A percentile compares a stretch with the other conserved stretches of the same genome.
Evolutionary conservation across 2,113 vertebrate genomes (phyloP).

Genomic region (Capra hircus): DNA sequence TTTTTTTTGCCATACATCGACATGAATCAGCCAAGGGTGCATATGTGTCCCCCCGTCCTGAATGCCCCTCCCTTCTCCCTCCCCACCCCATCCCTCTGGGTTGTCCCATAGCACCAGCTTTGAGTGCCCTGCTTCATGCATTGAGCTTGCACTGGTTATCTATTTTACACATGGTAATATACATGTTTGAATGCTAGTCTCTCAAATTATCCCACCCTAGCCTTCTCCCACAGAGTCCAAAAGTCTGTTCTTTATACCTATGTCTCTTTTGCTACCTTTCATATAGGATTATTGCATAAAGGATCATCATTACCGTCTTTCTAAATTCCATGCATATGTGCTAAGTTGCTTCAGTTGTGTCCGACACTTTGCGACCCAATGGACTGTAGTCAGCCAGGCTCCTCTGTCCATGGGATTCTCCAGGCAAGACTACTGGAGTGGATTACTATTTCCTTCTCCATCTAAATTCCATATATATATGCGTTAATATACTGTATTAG

Average conservation of each 20-base stretch:
- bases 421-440: not conserved
- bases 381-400: not conserved
- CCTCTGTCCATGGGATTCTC: not conserved
- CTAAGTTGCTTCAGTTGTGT: not conserved
- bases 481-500: not conserved
- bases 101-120: not conserved
- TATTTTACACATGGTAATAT: not conserved
- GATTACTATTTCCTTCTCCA: not conserved
- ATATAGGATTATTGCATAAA: not conserved
- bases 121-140: not conserved
- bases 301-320: rapidly evolving
- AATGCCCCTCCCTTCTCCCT: not conserved
- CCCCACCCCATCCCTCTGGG: not conserved
- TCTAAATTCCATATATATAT: not conserved
- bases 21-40: not conserved
- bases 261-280: not conserved
- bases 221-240: not conserved
- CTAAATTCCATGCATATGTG: not conserved
- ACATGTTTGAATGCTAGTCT: not conserved
- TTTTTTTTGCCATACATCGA: not conserved
- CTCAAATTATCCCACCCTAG: not conserved
- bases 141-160: not conserved
- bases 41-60: not conserved
- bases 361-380: rapidly evolving
- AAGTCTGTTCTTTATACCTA: not conserved